These are phyloP conservation scores for Caenorhabditis doughertyi DNA, from an alignment of 2,888 invertebrate species.

Conservation along the genomic window DNA sequence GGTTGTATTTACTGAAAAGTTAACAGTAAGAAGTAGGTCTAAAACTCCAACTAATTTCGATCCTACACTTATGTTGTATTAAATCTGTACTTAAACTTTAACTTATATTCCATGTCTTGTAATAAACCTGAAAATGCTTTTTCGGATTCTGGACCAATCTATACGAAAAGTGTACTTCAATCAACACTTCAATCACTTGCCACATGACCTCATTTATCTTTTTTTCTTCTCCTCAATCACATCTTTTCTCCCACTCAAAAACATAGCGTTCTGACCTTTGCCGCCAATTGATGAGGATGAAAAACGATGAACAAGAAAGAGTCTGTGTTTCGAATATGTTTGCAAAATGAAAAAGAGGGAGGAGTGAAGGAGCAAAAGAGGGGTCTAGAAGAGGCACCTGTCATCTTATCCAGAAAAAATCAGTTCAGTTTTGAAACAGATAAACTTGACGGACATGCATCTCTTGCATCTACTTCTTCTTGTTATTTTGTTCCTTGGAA, in stretches of 20 bases:
- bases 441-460: conserved; percentile 29
- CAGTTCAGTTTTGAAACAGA: conserved; percentile 31
- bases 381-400: conserved; percentile 18
- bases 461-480: conserved; percentile 38
- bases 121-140: neutral
- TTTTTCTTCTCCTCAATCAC: conserved; percentile 11
- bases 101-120: conserved; percentile 1
- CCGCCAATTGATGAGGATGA: conserved; percentile 29
- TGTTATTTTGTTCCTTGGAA: conserved; percentile 24
- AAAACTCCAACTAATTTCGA: conserved; percentile 48
- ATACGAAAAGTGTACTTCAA: conserved; percentile 20
- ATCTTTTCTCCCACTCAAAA: conserved; percentile 30
- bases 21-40: neutral
- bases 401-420: conserved; percentile 5
- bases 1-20: conserved; percentile 57
- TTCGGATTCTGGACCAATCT: conserved; percentile 6
- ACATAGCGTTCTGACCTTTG: conserved; percentile 36
- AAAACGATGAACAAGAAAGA: conserved; percentile 25
- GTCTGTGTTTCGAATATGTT: conserved; percentile 36
- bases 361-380: conserved; percentile 4
- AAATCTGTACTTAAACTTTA: conserved; percentile 7
- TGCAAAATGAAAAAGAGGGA: conserved; percentile 42
- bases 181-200: conserved; percentile 15
- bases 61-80: conserved; percentile 64
- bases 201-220: conserved; percentile 51